These are phyloP conservation scores for Trichoplusia ni DNA, from an alignment of 1,140 invertebrate genomes.

Conservation along the genomic window DNA sequence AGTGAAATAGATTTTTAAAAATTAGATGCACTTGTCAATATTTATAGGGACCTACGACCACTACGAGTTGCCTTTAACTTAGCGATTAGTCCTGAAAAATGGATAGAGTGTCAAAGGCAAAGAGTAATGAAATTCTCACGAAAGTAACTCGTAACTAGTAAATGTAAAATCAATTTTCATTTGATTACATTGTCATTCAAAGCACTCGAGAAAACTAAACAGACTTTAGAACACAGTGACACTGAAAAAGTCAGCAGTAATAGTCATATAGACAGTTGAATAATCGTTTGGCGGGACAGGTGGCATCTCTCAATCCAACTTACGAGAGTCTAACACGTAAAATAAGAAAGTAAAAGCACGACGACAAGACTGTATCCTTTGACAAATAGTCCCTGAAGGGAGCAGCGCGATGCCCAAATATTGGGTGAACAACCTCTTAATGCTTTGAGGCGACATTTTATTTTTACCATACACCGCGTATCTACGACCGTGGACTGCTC, in stretches of 20 bases:
- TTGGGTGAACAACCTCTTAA: slow-evolving; percentile 79
- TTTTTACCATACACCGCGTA: slow-evolving; percentile 68
- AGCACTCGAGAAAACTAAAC: too few species aligned
- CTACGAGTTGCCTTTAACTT: too few species aligned
- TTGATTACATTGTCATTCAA: too few species aligned
- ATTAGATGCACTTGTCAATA: too few species aligned
- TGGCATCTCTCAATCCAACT: slow-evolving; percentile 45
- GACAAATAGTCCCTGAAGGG: slow-evolving; percentile 66
- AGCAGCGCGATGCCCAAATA: slow-evolving; percentile 71
- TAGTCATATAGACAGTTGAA: slow-evolving; percentile 1
- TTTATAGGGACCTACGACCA: too few species aligned
- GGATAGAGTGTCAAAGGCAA: too few species aligned
- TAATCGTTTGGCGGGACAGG: slow-evolving; percentile 39
- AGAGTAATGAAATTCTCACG: too few species aligned
- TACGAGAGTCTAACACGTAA: slow-evolving; percentile 36
- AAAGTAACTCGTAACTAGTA: too few species aligned
- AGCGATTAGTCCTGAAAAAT: too few species aligned
- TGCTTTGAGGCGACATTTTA: slow-evolving; percentile 77
- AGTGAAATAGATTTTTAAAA: too few species aligned
- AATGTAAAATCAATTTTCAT: too few species aligned
- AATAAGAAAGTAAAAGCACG: slow-evolving; percentile 43
- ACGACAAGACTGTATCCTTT: slow-evolving; percentile 61
- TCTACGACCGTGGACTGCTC: slow-evolving; percentile 52
- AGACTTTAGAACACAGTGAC: background rate
- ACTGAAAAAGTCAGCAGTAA: background rate